A percentile compares a stretch with the other conserved stretches of the same genome.
Conservation (phyloP, 2,113 vertebrate genomes). For the Ceuthmochares aereus region DNA sequence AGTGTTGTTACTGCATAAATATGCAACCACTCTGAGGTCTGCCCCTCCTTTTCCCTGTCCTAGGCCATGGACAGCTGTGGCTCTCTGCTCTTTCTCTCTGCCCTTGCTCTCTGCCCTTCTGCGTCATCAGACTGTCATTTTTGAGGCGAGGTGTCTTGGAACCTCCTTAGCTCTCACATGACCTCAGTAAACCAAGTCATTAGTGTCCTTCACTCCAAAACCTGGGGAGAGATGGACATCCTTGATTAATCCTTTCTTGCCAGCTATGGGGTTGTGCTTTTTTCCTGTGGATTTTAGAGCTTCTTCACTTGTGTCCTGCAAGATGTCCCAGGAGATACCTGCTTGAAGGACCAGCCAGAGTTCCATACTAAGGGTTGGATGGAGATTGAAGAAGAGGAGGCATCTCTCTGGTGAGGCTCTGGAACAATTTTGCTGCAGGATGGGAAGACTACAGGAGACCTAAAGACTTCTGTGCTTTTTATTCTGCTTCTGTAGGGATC, state of each 20-base stretch:
- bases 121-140: not conserved
- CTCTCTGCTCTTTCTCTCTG: not conserved
- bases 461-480: not conserved
- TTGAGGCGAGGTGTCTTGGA: not conserved
- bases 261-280: not conserved
- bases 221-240: not conserved
- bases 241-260: not conserved
- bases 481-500: not conserved
- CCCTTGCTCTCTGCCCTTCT: not conserved
- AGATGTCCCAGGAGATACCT: not conserved
- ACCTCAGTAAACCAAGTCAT: not conserved
- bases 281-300: not conserved
- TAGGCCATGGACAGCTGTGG: not conserved
- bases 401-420: not conserved
- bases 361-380: not conserved
- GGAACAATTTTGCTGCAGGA: rapidly evolving
- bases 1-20: not conserved
- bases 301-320: not conserved
- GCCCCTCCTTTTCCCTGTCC: not conserved
- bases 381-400: not conserved
- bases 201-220: not conserved
- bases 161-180: not conserved
- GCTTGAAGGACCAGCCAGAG: not conserved
- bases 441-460: not conserved
- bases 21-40: not conserved